Evolutionary conservation across 1,140 invertebrate species (phyloP).

Genomic region (Spodoptera frugiperda): DNA sequence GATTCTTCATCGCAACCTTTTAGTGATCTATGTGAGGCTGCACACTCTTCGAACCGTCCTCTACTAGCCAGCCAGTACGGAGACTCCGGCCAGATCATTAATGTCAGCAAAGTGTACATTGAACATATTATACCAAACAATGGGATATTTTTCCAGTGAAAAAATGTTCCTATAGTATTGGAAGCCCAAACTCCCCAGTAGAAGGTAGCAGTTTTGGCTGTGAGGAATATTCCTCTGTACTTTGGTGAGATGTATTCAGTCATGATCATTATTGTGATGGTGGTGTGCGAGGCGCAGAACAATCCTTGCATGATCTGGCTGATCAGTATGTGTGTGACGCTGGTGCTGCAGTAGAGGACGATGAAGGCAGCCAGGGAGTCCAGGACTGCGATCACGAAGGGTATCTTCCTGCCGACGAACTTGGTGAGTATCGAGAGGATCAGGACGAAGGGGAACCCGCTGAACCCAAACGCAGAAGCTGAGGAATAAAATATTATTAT

Average conservation of each 20-base stretch:
- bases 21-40: slow-evolving; percentile 53
- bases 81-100: slow-evolving; percentile 53
- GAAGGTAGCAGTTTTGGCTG: slow-evolving; percentile 46
- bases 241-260: slow-evolving; percentile 50
- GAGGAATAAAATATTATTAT: not conserved
- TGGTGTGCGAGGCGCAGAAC: slow-evolving; percentile 51
- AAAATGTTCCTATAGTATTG: slow-evolving; percentile 61
- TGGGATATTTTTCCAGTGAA: slow-evolving; percentile 60
- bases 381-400: slow-evolving; percentile 35
- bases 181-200: slow-evolving; percentile 61
- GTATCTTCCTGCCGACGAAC: slow-evolving; percentile 42
- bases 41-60: slow-evolving; percentile 51
- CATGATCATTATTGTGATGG: slow-evolving; percentile 55
- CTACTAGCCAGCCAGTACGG: slow-evolving; percentile 60
- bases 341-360: slow-evolving; percentile 55
- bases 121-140: slow-evolving; percentile 48
- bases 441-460: slow-evolving; percentile 45
- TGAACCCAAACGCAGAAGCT: slow-evolving; percentile 32
- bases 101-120: slow-evolving; percentile 49
- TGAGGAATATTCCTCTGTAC: slow-evolving; percentile 50
- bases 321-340: slow-evolving; percentile 54
- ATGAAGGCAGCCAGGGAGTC: slow-evolving; percentile 47
- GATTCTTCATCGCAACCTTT: slow-evolving; percentile 49
- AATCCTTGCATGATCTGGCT: slow-evolving; percentile 58
- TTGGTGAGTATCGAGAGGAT: slow-evolving; percentile 33